These are phyloP conservation scores for Mactromeris polynyma DNA, from an alignment of 2,888 invertebrate species.

Conservation along the genomic window DNA sequence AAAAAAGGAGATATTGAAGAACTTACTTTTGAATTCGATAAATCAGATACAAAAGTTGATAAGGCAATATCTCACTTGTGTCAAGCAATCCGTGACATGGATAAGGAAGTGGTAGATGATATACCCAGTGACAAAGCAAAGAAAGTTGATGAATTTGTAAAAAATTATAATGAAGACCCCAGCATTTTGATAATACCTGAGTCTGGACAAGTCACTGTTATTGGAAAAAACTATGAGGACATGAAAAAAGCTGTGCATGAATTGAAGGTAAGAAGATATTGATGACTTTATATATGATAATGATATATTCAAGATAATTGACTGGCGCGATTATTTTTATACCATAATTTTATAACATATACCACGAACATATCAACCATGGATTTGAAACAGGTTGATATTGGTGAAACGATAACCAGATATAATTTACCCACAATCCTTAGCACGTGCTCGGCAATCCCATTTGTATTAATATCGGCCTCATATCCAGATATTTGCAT, in stretches of 20 bases:
- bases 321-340: too few relatives aligned
- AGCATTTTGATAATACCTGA: constrained; percentile 2
- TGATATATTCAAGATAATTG: too few relatives aligned
- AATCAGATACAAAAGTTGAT: background rate
- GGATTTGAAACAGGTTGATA: too few relatives aligned
- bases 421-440: too few relatives aligned
- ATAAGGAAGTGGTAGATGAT: background rate
- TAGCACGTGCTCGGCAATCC: too few relatives aligned
- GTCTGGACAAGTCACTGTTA: background rate
- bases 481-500: too few relatives aligned
- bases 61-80: background rate
- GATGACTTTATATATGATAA: too few relatives aligned
- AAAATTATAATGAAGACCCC: background rate
- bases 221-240: constrained; percentile 14
- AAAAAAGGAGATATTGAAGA: background rate
- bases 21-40: constrained; percentile 29
- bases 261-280: constrained; percentile 51
- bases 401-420: too few relatives aligned
- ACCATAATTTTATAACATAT: too few relatives aligned
- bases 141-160: background rate
- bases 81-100: background rate
- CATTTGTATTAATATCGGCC: too few relatives aligned
- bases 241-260: constrained; percentile 21
- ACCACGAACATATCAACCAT: too few relatives aligned
- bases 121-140: background rate